Conservation (phyloP, 2,797 vertebrate species). For the Malurus leucopterus region DNA sequence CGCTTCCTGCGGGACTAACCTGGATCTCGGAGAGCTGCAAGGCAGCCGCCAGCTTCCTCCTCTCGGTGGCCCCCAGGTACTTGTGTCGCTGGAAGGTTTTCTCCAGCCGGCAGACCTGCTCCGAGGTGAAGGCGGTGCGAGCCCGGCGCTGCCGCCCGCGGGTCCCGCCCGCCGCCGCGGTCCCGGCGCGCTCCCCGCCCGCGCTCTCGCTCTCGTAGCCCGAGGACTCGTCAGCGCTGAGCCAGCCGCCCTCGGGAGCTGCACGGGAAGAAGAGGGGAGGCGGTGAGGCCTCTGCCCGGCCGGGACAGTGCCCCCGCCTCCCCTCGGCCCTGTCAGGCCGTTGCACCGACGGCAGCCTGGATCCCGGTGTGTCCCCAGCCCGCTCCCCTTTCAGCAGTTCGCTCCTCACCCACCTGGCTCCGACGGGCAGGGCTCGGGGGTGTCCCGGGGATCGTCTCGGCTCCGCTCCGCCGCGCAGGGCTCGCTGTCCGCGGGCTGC, state of each 20-base stretch:
- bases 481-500: neutral
- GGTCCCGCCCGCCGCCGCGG: neutral
- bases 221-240: constrained; percentile 25
- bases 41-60: constrained; percentile 68
- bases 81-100: constrained; percentile 71
- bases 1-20: constrained; percentile 46
- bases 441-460: neutral
- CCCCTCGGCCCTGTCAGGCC: too few relatives aligned
- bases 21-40: constrained; percentile 78
- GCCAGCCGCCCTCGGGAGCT: constrained; percentile 5
- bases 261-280: neutral
- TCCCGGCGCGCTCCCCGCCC: neutral
- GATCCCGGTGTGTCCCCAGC: fast-evolving
- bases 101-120: constrained; percentile 73
- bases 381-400: too few relatives aligned
- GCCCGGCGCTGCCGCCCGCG: constrained; percentile 48
- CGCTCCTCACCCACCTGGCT: neutral
- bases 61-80: constrained; percentile 72
- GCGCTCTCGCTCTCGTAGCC: constrained; percentile 52
- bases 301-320: neutral
- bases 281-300: neutral
- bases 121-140: constrained; percentile 77
- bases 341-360: neutral
- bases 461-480: neutral
- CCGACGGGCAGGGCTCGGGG: neutral